phyloP scores from a whole-genome alignment of 53 echinoderm and acorn worm genomes.

The Luidia sarsii region DNA sequence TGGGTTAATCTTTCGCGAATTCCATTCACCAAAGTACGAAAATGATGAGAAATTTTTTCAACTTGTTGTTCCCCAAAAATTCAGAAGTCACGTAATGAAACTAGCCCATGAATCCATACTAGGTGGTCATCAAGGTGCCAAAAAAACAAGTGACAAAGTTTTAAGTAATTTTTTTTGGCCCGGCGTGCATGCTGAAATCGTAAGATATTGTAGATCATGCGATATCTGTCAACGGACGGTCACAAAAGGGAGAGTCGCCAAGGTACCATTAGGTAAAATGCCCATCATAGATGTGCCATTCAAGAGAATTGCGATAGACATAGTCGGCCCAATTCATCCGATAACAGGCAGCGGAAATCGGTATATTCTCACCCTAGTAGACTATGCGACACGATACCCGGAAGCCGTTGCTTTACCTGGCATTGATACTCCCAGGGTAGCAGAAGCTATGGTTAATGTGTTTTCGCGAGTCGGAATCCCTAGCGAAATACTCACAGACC shows the following conservation, averaged over 20 bases:
- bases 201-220: conserved; percentile 45
- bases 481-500: conserved; percentile 47
- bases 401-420: conserved; percentile 28
- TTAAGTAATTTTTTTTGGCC: conserved; percentile 56
- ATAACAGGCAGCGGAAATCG: conserved; percentile 41
- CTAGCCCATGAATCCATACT: conserved; percentile 56
- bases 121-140: conserved; percentile 51
- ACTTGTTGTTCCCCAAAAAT: conserved; percentile 45
- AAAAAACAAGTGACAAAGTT: conserved; percentile 45
- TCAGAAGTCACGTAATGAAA: conserved; percentile 40
- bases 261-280: conserved; percentile 62
- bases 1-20: conserved; percentile 37
- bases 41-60: conserved; percentile 27
- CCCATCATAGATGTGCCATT: conserved; percentile 57
- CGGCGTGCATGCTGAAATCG: conserved; percentile 40
- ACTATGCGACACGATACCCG: conserved; percentile 51
- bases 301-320: conserved; percentile 52
- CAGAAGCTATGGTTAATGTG: conserved; percentile 43
- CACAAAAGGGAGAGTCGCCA: conserved; percentile 48
- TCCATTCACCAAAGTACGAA: conserved; percentile 14
- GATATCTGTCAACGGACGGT: conserved; percentile 61
- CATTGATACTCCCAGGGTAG: conserved; percentile 53
- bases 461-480: conserved; percentile 56
- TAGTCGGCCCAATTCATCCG: conserved; percentile 62
- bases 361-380: conserved; percentile 44